Evolutionary conservation across 1,140 invertebrate species (phyloP).

Genomic region (Drosophila tristis): DNA sequence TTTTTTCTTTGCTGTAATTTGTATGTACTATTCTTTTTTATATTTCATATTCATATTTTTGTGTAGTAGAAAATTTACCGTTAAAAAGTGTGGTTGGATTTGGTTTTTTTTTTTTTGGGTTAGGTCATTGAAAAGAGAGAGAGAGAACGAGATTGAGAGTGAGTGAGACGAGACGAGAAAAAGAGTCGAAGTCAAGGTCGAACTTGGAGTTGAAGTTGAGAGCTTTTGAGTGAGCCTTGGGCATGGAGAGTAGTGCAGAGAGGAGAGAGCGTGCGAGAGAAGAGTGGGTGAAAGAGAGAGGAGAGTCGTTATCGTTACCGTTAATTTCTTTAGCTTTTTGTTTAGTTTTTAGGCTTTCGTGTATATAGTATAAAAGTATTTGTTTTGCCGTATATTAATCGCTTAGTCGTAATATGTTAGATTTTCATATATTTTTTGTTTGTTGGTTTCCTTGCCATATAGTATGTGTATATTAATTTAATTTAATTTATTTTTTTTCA

Average conservation of each 20-base stretch:
- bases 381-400: conserved; percentile 39
- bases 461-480: conserved; percentile 48
- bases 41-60: conserved; percentile 56
- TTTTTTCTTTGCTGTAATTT: conserved; percentile 29
- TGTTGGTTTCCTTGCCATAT: conserved; percentile 57
- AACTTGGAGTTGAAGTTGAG: conserved; percentile 30
- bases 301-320: conserved; percentile 11
- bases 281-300: conserved; percentile 25
- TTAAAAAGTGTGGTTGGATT: conserved; percentile 55
- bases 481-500: conserved; percentile 24
- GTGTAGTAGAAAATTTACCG: conserved; percentile 72
- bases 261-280: conserved; percentile 12
- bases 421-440: conserved; percentile 23
- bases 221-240: conserved; percentile 21
- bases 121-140: conserved; percentile 49
- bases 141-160: conserved; percentile 39
- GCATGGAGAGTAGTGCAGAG: conserved; percentile 24
- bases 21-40: conserved; percentile 35
- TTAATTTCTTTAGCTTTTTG: conserved; percentile 41
- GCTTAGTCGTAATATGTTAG: conserved; percentile 54
- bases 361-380: conserved; percentile 74
- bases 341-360: conserved; percentile 43
- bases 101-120: conserved; percentile 24
- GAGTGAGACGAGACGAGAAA: conserved; percentile 50
- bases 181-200: conserved; percentile 28